Base-by-base conservation (phyloP, 1,140 invertebrate genomes). In the Drosophila gunungcola region DNA sequence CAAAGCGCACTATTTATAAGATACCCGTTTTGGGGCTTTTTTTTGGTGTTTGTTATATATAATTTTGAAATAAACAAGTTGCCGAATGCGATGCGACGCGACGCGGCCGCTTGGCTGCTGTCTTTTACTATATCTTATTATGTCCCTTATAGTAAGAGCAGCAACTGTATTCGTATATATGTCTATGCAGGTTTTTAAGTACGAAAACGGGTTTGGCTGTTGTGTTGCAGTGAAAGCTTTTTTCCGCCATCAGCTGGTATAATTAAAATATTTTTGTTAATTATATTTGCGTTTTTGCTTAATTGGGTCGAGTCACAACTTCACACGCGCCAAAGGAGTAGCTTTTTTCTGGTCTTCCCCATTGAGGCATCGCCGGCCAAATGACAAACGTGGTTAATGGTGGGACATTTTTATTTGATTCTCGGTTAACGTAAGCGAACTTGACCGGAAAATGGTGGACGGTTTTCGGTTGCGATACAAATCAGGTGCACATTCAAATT, bases 11-110 rank as follows among this genome's bases (percentile, higher is more conserved):
- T 89, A 83, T 88, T 88, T 88, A 89, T 83, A 85, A 79, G 72
- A 86, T 76, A 88, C 85, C 61, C 73, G 84, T 65, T 89, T 88
- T 80, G 49, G 75, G 76, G 63, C 65, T 72, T 83, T 82, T 73
- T 55, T 51, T 70, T 70, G 67, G 64, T 83, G 55, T 83, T 84
- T 78, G 73, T 78, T 78, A 80, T 77, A 69, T 79, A 74, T 80
- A 75, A 76, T 89, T 89, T 89, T 89, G 84, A 89, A 89, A 89
- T 89, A 89, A 89, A 89, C 84, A 89, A 89, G 84, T 89, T 89
- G 83, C 76, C 85, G 83, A 88, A 79, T 84, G 75, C 75, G 75
- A 68, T 81, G 67, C 81, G 79, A 73, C 52, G 84, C 67, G 62
- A 53, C 49, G 84, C 67, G 62, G 53, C 69, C 39, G 25, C 25